phyloP scores from a whole-genome alignment of 2,888 invertebrate species.

The Drosophila anomelani region DNA sequence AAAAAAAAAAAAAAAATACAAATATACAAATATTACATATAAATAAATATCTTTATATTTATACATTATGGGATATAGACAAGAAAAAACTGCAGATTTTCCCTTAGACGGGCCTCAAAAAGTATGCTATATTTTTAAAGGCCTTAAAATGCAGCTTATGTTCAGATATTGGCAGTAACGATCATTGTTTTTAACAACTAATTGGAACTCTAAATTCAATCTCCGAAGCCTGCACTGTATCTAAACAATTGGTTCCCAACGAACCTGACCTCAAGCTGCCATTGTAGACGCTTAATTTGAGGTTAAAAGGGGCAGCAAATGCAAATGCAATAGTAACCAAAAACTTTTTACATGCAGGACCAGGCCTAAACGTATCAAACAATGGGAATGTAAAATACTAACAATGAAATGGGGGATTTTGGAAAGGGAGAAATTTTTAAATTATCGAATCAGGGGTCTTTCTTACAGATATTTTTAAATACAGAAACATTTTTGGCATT shows the following conservation, averaged over 20 bases:
- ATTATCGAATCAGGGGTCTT: neutral
- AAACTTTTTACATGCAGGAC: slow-evolving; percentile 10
- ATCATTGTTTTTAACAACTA: neutral
- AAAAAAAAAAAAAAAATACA: neutral
- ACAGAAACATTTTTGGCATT: neutral
- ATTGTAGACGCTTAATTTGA: slow-evolving; percentile 72
- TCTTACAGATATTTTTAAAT: neutral
- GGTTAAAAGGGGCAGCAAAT: slow-evolving; percentile 47
- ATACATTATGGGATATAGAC: neutral
- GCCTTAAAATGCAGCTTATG: neutral
- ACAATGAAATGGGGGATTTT: neutral
- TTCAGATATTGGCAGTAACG: neutral
- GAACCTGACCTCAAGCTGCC: slow-evolving; percentile 59
- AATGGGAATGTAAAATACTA: slow-evolving; percentile 1
- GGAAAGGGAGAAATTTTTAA: neutral
- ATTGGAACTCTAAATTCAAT: neutral
- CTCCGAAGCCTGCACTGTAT: neutral
- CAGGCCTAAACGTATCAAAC: slow-evolving; percentile 17
- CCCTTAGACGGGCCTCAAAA: neutral
- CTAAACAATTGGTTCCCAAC: slow-evolving; percentile 40
- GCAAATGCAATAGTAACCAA: slow-evolving; percentile 20
- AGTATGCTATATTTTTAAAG: neutral
- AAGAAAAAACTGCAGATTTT: neutral
- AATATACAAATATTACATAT: neutral
- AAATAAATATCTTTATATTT: neutral